phyloP scores from a whole-genome alignment of 2,113 vertebrate genomes.

The Lophochroa leadbeateri region DNA sequence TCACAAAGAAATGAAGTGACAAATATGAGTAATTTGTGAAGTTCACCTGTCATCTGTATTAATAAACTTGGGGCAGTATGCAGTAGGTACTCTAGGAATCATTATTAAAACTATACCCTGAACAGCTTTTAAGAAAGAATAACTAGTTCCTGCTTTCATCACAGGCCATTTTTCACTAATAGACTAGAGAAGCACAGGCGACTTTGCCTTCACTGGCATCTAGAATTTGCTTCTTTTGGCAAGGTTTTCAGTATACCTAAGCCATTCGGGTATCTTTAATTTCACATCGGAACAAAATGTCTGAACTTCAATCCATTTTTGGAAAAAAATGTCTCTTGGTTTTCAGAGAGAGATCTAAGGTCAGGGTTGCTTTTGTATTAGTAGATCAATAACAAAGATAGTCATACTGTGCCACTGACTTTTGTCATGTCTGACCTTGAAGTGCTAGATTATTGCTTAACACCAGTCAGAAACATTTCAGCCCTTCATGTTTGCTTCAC shows the following conservation, averaged over 20 bases:
- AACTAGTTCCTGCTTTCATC: background rate
- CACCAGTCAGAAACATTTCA: constrained; percentile 49
- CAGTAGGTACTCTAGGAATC: background rate
- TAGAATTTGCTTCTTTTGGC: constrained; percentile 6
- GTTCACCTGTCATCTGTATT: background rate
- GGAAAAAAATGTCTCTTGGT: background rate
- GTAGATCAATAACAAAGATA: constrained; percentile 73
- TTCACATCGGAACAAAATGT: background rate
- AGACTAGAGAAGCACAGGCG: background rate
- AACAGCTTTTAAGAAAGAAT: background rate
- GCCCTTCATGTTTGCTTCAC: background rate
- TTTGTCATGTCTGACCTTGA: constrained; percentile 67
- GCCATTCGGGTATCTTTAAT: background rate
- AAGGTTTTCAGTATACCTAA: constrained; percentile 1
- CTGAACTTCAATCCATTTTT: background rate
- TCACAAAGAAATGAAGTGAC: background rate
- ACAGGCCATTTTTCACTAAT: constrained; percentile 3
- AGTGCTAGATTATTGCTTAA: constrained; percentile 38
- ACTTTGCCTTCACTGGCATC: background rate
- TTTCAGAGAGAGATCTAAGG: constrained; percentile 52
- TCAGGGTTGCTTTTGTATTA: constrained; percentile 36
- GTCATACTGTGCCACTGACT: constrained; percentile 55
- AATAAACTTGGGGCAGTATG: background rate
- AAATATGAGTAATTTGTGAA: constrained; percentile 24
- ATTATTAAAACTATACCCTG: constrained; percentile 21